phyloP scores from a whole-genome alignment of 1,140 invertebrate species.

The Ooceraea biroi region DNA sequence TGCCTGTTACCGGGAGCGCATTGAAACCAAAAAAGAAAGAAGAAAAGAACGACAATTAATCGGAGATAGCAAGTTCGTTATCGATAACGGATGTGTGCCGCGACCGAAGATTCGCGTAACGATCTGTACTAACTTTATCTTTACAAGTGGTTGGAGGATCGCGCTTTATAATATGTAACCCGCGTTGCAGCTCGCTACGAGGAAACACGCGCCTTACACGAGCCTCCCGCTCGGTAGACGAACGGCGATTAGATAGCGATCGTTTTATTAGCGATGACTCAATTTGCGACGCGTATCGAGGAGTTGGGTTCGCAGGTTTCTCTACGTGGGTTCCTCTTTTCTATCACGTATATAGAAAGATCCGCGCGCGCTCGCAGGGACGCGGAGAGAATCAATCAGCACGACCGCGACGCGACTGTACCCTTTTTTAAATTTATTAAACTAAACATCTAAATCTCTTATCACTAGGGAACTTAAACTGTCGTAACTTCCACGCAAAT shows the following conservation, averaged over 20 bases:
- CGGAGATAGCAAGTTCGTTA: slow-evolving; percentile 29
- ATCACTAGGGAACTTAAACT: slow-evolving; percentile 26
- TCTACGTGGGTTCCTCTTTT: slow-evolving; percentile 29
- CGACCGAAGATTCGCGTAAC: slow-evolving; percentile 22
- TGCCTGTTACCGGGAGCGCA: neutral
- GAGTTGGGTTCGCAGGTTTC: slow-evolving; percentile 31
- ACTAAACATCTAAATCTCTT: slow-evolving; percentile 37
- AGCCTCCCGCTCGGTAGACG: neutral
- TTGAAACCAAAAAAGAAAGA: neutral
- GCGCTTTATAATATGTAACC: slow-evolving; percentile 46
- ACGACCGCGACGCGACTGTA: neutral
- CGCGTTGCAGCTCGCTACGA: neutral
- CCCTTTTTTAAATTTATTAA: slow-evolving; percentile 26
- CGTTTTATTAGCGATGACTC: slow-evolving; percentile 42
- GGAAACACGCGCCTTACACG: slow-evolving; percentile 18
- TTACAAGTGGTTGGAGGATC: slow-evolving; percentile 13
- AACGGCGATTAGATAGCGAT: slow-evolving; percentile 33
- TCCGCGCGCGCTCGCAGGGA: slow-evolving; percentile 32
- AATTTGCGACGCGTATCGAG: slow-evolving; percentile 24
- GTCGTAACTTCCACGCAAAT: slow-evolving; percentile 11
- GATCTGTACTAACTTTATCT: slow-evolving; percentile 15
- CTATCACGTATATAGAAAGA: slow-evolving; percentile 52
- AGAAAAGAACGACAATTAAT: slow-evolving; percentile 45
- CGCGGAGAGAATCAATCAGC: slow-evolving; percentile 13
- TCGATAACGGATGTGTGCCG: slow-evolving; percentile 23